These are phyloP conservation scores for Tiaroga cobitis DNA, from an alignment of 2,797 vertebrate species.

Conservation along the genomic window DNA sequence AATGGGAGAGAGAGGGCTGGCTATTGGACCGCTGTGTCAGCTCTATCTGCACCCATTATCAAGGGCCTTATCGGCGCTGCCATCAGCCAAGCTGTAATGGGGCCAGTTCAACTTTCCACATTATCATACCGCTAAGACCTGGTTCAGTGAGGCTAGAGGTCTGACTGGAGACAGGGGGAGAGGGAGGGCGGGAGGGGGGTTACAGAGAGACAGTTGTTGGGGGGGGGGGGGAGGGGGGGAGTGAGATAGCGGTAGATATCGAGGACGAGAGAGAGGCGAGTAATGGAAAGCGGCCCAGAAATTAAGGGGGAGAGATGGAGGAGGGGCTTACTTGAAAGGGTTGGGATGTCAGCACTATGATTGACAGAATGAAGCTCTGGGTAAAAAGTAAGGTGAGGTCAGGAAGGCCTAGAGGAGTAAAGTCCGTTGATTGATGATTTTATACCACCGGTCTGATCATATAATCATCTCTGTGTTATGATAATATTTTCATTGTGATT, in stretches of 20 bases:
- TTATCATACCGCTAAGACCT: constrained; percentile 98
- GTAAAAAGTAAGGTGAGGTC: constrained; percentile 28
- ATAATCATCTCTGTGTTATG: constrained; percentile 5
- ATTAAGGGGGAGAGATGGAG: constrained; percentile 29
- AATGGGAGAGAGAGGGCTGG: constrained; percentile 86
- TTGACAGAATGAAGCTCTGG: constrained; percentile 36
- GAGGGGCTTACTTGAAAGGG: constrained; percentile 60
- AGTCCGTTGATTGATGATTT: constrained; percentile 35
- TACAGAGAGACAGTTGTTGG: constrained; percentile 47
- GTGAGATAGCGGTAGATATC: constrained; percentile 66
- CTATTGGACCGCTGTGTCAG: constrained; percentile 92
- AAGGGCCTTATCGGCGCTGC: constrained; percentile 87
- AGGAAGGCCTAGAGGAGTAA: constrained; percentile 34
- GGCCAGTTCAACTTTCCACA: constrained; percentile 99
- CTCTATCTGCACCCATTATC: constrained; percentile 98
- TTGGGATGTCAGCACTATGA: constrained; percentile 26
- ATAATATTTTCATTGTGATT: constrained; percentile 22
- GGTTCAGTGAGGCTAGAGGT: constrained; percentile 87
- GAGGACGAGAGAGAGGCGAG: constrained; percentile 47
- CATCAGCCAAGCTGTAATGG: constrained; percentile 98
- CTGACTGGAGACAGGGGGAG: constrained; percentile 79
- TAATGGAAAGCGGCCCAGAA: constrained; percentile 43
- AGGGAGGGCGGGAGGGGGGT: constrained; percentile 39
- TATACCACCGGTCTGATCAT: background rate
- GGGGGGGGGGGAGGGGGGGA: constrained; percentile 43